Evolutionary conservation across 2,888 invertebrate genomes (phyloP).

Genomic region (Aethes cnicana): DNA sequence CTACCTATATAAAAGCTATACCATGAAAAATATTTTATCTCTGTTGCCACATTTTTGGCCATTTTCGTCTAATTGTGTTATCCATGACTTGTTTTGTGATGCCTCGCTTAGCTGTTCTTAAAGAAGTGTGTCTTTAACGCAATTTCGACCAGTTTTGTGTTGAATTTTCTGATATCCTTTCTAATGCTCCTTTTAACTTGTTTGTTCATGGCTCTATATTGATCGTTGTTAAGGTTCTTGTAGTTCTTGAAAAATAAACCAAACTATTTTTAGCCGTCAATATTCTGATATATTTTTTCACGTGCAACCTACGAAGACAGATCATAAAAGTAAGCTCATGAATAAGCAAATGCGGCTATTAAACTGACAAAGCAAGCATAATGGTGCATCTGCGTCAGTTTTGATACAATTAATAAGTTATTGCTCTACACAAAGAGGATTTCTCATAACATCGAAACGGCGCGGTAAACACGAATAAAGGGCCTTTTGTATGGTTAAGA

Average conservation of each 20-base stretch:
- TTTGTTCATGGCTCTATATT: no score
- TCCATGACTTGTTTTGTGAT: no score
- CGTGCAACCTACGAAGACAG: slow-evolving; percentile 3
- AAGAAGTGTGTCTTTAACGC: no score
- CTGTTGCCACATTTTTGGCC: no score
- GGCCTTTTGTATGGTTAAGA: slow-evolving; percentile 44
- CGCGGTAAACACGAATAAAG: slow-evolving; percentile 68
- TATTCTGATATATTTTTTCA: slow-evolving; percentile 4
- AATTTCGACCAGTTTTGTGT: no score
- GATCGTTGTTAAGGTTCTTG: no score
- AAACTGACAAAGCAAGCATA: slow-evolving; percentile 39
- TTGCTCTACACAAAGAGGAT: slow-evolving; percentile 47
- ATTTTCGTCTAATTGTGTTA: no score
- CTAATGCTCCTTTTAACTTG: no score
- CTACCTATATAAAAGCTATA: no score
- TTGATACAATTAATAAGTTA: slow-evolving; percentile 59
- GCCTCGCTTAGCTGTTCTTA: no score
- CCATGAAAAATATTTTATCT: no score
- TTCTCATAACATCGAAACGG: slow-evolving; percentile 50
- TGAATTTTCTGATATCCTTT: no score
- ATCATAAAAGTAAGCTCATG: slow-evolving; percentile 38
- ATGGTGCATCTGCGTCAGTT: slow-evolving; percentile 58
- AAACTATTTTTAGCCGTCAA: background rate
- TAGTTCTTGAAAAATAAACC: background rate
- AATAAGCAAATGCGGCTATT: slow-evolving; percentile 41